phyloP scores from a whole-genome alignment of 2,888 invertebrate genomes.

The Trachelus stipa region DNA sequence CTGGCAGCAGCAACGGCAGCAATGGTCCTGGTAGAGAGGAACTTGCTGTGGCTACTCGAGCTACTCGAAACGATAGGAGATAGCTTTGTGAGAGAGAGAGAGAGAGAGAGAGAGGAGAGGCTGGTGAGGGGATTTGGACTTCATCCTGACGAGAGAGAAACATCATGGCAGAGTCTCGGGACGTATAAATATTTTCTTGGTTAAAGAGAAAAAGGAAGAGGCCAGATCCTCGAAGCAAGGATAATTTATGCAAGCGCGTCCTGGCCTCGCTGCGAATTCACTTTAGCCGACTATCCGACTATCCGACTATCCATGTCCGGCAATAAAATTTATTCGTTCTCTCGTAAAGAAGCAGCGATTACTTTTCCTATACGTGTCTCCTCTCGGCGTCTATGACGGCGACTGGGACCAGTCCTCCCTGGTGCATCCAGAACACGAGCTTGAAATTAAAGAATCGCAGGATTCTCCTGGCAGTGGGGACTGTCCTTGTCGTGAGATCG shows the following conservation, averaged over 20 bases:
- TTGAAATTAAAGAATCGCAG: not conserved
- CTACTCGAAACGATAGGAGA: not conserved
- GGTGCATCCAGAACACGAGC: not conserved
- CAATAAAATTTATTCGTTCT: slow-evolving; percentile 4
- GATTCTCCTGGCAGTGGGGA: not conserved
- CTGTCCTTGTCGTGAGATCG: not conserved
- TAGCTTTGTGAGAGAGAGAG: not conserved
- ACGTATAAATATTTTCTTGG: slow-evolving; percentile 18
- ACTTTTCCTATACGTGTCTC: not conserved
- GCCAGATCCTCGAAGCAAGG: slow-evolving; percentile 12
- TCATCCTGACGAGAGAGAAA: slow-evolving; percentile 1
- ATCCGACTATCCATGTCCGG: not conserved
- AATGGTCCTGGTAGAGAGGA: not conserved
- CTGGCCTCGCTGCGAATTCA: not conserved
- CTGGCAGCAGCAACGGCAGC: slow-evolving; percentile 2
- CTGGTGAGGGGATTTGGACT: slow-evolving; percentile 15
- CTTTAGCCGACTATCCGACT: not conserved
- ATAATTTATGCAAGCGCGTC: slow-evolving; percentile 23
- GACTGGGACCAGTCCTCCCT: not conserved
- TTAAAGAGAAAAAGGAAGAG: slow-evolving; percentile 5
- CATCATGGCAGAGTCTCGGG: not conserved
- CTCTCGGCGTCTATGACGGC: not conserved
- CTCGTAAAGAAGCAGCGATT: not conserved
- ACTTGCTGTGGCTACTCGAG: not conserved
- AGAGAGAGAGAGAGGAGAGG: not conserved